A percentile compares a stretch with the other conserved stretches of the same genome.
These are phyloP conservation scores for Acanthurus lineatus DNA, from an alignment of 2,797 vertebrate species.

Conservation along the genomic window DNA sequence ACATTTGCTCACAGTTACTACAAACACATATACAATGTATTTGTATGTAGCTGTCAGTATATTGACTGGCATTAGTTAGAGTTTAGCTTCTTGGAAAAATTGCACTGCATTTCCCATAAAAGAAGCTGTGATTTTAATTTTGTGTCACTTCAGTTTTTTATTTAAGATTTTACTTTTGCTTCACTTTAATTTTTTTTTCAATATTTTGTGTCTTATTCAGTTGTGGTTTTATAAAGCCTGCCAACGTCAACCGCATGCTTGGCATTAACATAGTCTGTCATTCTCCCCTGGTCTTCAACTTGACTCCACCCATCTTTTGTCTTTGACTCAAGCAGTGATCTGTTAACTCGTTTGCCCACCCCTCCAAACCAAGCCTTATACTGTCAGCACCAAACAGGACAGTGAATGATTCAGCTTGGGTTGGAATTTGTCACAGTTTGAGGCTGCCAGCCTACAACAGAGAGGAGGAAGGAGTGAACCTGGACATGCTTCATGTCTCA, in stretches of 20 bases:
- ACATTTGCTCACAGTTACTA: too few species aligned
- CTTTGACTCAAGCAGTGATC: slow-evolving; percentile 55
- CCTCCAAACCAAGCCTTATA: slow-evolving; percentile 43
- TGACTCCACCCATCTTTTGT: slow-evolving; percentile 16
- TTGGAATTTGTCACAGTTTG: slow-evolving; percentile 70
- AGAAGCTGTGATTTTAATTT: too few species aligned
- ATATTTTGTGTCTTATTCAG: neutral
- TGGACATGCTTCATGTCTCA: slow-evolving; percentile 50
- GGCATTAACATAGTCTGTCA: slow-evolving; percentile 25
- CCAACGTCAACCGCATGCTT: neutral
- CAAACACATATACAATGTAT: too few species aligned
- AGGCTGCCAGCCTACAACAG: slow-evolving; percentile 51
- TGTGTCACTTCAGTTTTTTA: too few species aligned
- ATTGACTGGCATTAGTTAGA: neutral
- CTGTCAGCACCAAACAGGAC: slow-evolving; percentile 71
- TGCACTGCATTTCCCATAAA: neutral
- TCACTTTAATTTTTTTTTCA: neutral
- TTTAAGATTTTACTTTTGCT: neutral
- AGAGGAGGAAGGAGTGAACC: slow-evolving; percentile 17
- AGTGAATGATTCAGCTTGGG: slow-evolving; percentile 64
- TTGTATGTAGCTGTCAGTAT: too few species aligned
- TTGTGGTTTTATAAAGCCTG: slow-evolving; percentile 12
- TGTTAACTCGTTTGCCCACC: slow-evolving; percentile 49
- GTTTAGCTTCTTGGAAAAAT: neutral
- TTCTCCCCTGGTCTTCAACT: slow-evolving; percentile 17